phyloP scores from a whole-genome alignment of 2,797 vertebrate genomes.

The Acrossocheilus wenchowensis region DNA sequence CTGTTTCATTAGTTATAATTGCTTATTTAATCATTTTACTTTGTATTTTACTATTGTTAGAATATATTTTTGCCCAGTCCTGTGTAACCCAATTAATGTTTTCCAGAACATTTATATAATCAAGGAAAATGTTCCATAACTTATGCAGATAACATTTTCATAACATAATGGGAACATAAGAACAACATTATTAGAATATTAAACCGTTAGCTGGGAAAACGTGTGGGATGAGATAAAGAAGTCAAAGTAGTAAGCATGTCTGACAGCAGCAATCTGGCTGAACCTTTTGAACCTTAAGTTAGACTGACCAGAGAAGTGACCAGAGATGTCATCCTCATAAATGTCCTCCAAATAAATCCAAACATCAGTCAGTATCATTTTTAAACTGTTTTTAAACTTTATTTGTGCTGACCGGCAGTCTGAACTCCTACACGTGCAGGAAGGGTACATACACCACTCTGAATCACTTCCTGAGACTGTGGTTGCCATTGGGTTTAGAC shows the following conservation, averaged over 20 bases:
- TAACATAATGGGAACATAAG: background rate
- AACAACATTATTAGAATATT: background rate
- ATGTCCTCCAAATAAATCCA: constrained; percentile 1
- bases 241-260: background rate
- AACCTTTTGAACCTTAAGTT: background rate
- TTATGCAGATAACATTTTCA: background rate
- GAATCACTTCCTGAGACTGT: constrained; percentile 51
- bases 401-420: constrained; percentile 38
- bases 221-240: background rate
- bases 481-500: constrained; percentile 42
- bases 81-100: background rate
- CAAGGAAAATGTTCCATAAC: background rate
- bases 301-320: background rate
- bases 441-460: constrained; percentile 32
- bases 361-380: background rate
- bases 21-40: background rate
- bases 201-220: no score
- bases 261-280: background rate
- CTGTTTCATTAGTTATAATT: background rate
- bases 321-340: background rate
- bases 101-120: background rate
- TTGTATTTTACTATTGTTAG: background rate
- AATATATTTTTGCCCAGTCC: background rate
- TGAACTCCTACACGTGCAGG: constrained; percentile 42
- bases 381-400: background rate